Percentiles rank a stretch among this genome's conserved stretches.
Conservation (phyloP, 2,113 vertebrate species). For the Phasianus colchicus region DNA sequence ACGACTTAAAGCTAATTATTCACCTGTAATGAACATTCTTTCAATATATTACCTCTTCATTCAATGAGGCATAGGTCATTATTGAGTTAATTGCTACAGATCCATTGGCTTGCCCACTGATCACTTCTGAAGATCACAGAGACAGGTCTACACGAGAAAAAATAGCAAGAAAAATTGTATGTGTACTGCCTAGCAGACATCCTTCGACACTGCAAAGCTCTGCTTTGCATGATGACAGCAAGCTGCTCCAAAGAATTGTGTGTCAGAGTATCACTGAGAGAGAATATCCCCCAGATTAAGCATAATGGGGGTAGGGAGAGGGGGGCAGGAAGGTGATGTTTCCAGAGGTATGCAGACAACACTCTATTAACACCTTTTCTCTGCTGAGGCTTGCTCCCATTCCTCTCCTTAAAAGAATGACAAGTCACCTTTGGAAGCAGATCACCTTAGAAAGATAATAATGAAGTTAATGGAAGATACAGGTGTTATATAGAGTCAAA, state of each 20-base stretch:
- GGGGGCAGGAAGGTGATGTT: background rate
- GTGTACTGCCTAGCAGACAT: background rate
- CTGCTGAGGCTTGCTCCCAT: background rate
- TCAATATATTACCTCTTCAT: background rate
- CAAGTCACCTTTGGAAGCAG: background rate
- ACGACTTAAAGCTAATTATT: conserved; percentile 18
- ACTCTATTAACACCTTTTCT: background rate
- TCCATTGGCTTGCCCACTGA: background rate
- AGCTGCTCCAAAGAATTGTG: background rate
- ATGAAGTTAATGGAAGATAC: background rate
- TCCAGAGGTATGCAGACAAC: background rate
- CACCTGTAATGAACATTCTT: background rate
- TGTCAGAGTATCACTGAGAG: background rate
- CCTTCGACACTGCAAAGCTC: background rate
- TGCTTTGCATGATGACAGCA: background rate
- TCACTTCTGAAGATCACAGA: background rate
- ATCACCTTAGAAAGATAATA: background rate
- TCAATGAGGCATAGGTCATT: background rate
- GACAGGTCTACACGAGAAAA: background rate
- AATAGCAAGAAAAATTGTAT: background rate
- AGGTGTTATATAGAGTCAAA: background rate
- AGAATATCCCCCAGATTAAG: background rate
- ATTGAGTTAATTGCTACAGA: background rate
- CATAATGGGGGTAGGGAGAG: background rate
- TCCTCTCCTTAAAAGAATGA: background rate